phyloP scores from a whole-genome alignment of 2,888 invertebrate genomes.

The Luperina nickerlii region DNA sequence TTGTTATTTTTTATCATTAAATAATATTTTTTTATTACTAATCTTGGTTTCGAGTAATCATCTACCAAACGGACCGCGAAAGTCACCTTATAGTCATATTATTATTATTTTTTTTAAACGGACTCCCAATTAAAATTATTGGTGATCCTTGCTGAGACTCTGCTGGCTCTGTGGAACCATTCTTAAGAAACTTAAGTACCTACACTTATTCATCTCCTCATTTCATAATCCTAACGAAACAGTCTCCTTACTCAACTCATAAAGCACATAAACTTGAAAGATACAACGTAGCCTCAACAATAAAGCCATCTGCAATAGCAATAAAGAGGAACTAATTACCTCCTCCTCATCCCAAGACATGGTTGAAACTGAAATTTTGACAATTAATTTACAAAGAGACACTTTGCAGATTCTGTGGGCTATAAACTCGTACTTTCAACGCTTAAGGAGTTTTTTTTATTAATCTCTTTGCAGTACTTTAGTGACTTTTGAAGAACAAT shows the following conservation, averaged over 20 bases:
- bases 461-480: conserved; percentile 40
- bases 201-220: background rate
- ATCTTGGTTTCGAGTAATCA: too few relatives aligned
- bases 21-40: too few relatives aligned
- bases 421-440: conserved; percentile 27
- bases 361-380: conserved; percentile 40
- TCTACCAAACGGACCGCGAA: too few relatives aligned
- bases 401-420: conserved; percentile 28
- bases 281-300: conserved; percentile 18
- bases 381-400: conserved; percentile 57
- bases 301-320: conserved; percentile 27
- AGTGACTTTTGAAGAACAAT: conserved; percentile 26
- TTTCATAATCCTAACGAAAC: background rate
- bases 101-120: too few relatives aligned
- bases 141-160: too few relatives aligned
- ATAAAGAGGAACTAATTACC: conserved; percentile 49
- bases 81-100: too few relatives aligned
- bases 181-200: too few relatives aligned
- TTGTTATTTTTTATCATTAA: too few relatives aligned
- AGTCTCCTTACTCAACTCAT: conserved; percentile 8
- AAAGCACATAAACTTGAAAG: conserved; percentile 18
- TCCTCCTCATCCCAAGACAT: conserved; percentile 9
- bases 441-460: conserved; percentile 41
- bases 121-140: too few relatives aligned
- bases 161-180: background rate